Conservation (phyloP, 2,113 vertebrate genomes). For the Onychostruthus taczanowskii region DNA sequence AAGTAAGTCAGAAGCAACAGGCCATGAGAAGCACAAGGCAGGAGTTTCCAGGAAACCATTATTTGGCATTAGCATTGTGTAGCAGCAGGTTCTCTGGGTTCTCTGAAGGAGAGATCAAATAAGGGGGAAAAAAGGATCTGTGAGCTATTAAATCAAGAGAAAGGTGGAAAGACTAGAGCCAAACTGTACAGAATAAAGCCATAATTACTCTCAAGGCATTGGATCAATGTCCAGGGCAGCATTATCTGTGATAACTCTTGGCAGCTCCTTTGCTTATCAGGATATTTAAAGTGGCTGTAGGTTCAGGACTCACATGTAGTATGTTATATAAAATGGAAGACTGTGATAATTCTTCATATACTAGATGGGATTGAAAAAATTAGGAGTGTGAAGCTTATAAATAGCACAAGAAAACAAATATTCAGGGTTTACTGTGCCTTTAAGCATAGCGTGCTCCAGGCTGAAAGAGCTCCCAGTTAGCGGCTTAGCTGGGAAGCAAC, state of each 20-base stretch:
- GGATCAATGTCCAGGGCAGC: neutral
- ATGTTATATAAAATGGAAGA: neutral
- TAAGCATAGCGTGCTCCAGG: neutral
- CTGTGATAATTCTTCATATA: neutral
- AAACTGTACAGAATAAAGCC: neutral
- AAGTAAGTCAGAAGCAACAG: neutral
- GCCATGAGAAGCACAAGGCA: neutral
- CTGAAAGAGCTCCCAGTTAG: neutral
- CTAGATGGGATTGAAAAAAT: neutral
- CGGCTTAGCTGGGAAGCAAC: neutral
- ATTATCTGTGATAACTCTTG: neutral
- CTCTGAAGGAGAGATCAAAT: neutral
- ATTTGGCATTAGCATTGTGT: accelerated
- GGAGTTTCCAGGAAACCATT: neutral
- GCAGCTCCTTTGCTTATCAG: neutral
- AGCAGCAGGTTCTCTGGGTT: neutral
- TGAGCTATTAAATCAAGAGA: neutral
- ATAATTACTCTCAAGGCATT: neutral
- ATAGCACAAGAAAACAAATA: neutral
- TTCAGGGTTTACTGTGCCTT: neutral
- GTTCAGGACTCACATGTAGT: neutral
- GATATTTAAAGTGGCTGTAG: neutral
- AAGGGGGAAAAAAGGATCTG: neutral
- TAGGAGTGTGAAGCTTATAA: neutral
- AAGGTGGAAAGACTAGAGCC: neutral